A percentile compares a stretch with the other conserved stretches of the same genome.
Evolutionary conservation across 2,113 vertebrate genomes (phyloP).

Genomic region (Saimiri boliviensis): DNA sequence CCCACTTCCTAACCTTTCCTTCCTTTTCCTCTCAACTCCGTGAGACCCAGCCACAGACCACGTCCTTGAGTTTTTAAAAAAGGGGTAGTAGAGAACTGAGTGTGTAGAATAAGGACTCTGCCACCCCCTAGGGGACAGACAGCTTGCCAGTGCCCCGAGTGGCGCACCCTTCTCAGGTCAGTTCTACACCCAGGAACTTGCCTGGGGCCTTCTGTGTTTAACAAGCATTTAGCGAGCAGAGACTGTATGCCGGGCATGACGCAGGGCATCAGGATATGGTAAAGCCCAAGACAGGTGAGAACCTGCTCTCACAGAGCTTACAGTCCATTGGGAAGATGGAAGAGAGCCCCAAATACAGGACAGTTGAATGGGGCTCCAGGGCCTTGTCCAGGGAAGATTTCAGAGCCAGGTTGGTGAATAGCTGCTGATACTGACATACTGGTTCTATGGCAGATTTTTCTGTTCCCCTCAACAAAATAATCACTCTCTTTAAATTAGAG

Average conservation of each 20-base stretch:
- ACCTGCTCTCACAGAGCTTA: not conserved
- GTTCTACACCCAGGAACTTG: not conserved
- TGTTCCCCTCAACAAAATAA: not conserved
- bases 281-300: not conserved
- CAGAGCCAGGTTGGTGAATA: not conserved
- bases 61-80: conserved; percentile 37
- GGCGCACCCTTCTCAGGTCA: not conserved
- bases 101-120: conserved; percentile 47
- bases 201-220: not conserved
- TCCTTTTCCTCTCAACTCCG: not conserved
- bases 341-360: not conserved
- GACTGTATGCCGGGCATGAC: rapidly evolving
- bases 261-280: rapidly evolving
- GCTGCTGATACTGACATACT: not conserved
- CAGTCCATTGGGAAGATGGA: not conserved
- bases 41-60: not conserved
- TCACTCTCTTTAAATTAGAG: conserved; percentile 36
- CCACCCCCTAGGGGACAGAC: conserved; percentile 67
- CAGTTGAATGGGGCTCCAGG: not conserved
- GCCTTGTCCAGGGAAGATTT: not conserved
- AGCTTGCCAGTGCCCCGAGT: conserved; percentile 18
- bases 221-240: not conserved
- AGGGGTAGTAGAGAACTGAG: not conserved
- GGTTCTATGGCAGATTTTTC: not conserved
- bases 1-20: not conserved